Percentiles rank a stretch among this genome's conserved stretches.
phyloP scores from a whole-genome alignment of 2,113 vertebrate species.

The Abramis brama region DNA sequence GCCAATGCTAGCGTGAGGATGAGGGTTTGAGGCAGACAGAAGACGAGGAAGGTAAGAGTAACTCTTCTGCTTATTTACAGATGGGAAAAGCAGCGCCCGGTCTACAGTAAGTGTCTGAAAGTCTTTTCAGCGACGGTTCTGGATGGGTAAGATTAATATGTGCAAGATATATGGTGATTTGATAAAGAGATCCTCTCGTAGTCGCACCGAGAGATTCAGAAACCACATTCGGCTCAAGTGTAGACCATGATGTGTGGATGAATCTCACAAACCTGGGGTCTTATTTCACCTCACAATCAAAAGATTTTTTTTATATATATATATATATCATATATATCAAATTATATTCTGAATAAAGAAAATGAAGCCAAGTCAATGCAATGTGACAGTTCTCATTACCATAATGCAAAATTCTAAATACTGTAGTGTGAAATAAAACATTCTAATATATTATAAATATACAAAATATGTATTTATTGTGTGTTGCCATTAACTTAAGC shows the following conservation, averaged over 20 bases:
- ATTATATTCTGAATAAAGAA: too few species aligned
- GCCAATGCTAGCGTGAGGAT: slow-evolving; percentile 77
- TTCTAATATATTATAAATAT: too few species aligned
- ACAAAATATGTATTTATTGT: not conserved
- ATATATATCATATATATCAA: too few species aligned
- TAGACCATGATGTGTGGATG: not conserved
- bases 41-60: slow-evolving; percentile 93
- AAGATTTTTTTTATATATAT: too few species aligned
- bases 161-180: slow-evolving; percentile 61
- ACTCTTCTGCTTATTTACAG: slow-evolving; percentile 95
- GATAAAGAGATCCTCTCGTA: slow-evolving; percentile 35
- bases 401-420: not conserved
- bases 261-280: not conserved
- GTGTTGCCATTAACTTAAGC: not conserved
- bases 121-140: slow-evolving; percentile 90
- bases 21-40: slow-evolving; percentile 81
- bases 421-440: too few species aligned
- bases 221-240: not conserved
- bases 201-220: not conserved
- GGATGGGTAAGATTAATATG: slow-evolving; percentile 89
- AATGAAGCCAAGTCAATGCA: too few species aligned
- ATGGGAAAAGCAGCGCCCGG: slow-evolving; percentile 84
- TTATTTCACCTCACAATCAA: not conserved
- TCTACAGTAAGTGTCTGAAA: slow-evolving; percentile 86
- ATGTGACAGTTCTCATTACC: not conserved